Evolutionary conservation across 1,140 invertebrate species (phyloP).

Genomic region (Halictus rubicundus): DNA sequence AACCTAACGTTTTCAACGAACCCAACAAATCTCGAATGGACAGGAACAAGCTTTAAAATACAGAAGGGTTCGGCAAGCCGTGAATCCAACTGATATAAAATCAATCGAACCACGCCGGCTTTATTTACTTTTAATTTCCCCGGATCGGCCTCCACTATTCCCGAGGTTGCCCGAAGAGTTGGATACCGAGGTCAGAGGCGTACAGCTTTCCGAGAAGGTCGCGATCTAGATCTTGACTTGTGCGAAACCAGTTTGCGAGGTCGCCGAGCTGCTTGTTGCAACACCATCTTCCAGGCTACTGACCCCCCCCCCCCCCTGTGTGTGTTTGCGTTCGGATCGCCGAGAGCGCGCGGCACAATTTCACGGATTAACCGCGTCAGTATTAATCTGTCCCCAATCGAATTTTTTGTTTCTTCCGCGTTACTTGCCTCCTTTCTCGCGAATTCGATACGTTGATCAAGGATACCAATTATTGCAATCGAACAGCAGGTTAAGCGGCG

Average conservation of each 20-base stretch:
- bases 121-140: not conserved
- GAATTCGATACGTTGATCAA: not conserved
- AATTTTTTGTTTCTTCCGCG: no score
- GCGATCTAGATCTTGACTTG: conserved; percentile 68
- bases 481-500: not conserved
- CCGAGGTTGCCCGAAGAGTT: not conserved
- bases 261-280: conserved; percentile 46
- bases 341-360: conserved; percentile 7
- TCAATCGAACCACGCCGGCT: not conserved
- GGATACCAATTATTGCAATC: not conserved
- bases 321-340: conserved; percentile 20
- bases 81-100: not conserved
- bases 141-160: no score
- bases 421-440: not conserved
- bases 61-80: not conserved
- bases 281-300: conserved; percentile 51
- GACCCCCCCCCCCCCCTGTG: conserved; percentile 44
- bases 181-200: conserved; percentile 11
- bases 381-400: not conserved
- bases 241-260: conserved; percentile 65
- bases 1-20: no score
- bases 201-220: conserved; percentile 52
- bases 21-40: no score
- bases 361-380: not conserved
- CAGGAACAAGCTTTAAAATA: no score